Percentiles rank a stretch among this genome's conserved stretches.
phyloP scores from a whole-genome alignment of 2,888 invertebrate genomes.

The Zele albiditarsus region DNA sequence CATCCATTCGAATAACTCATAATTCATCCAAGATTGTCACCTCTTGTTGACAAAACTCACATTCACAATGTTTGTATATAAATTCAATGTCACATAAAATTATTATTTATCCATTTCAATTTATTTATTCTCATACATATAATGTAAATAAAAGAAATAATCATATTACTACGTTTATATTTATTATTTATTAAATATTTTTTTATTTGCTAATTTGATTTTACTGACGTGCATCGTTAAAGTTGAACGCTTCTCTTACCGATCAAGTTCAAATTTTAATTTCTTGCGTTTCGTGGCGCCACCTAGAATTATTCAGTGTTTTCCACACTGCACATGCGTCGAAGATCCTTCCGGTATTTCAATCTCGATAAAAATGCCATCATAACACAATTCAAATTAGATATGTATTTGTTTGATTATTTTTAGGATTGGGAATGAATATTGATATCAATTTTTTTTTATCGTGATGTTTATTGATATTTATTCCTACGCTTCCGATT shows the following conservation, averaged over 20 bases:
- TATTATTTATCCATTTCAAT: background rate
- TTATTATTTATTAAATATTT: background rate
- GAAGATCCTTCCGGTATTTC: background rate
- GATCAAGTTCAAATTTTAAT: background rate
- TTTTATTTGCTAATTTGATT: background rate
- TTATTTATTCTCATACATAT: background rate
- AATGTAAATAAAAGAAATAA: no score
- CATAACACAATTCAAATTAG: background rate
- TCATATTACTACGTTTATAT: background rate
- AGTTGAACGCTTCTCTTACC: background rate
- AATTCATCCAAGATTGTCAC: background rate
- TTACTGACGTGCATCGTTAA: background rate
- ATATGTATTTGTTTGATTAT: background rate
- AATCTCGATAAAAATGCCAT: background rate
- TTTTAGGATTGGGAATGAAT: background rate
- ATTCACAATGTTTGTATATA: background rate
- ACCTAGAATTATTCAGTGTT: background rate
- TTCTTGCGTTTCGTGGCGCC: background rate
- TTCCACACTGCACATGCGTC: background rate
- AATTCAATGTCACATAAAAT: background rate
- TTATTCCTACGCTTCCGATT: background rate
- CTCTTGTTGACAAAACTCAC: background rate
- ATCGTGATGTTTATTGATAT: background rate
- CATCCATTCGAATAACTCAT: background rate
- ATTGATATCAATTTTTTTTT: background rate